These are phyloP conservation scores for Acanthurus leucopareius DNA, from an alignment of 2,797 vertebrate genomes.

Conservation along the genomic window DNA sequence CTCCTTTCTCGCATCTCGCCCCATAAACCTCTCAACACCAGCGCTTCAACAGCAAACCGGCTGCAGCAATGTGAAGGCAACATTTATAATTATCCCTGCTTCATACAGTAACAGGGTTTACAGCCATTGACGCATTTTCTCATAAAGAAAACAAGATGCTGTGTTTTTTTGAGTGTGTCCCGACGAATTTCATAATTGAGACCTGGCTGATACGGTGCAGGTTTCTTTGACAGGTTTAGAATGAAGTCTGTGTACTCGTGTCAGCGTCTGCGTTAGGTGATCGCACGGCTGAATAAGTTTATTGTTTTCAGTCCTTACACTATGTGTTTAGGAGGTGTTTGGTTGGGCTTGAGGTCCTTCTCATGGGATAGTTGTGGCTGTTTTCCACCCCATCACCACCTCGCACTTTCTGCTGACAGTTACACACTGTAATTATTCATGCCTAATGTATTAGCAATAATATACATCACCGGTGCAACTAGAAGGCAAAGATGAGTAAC, in stretches of 20 bases:
- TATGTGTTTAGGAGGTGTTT: slow-evolving; percentile 44
- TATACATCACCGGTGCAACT: slow-evolving; percentile 22
- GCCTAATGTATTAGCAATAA: slow-evolving; percentile 37
- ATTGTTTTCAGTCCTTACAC: slow-evolving; percentile 38
- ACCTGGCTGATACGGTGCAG: slow-evolving; percentile 48
- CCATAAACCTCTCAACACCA: slow-evolving; percentile 85
- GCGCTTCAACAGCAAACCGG: slow-evolving; percentile 73
- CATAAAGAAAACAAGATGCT: slow-evolving; percentile 74
- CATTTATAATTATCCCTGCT: slow-evolving; percentile 77
- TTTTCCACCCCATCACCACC: slow-evolving; percentile 32
- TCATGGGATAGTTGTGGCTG: slow-evolving; percentile 29
- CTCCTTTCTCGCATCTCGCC: slow-evolving; percentile 77
- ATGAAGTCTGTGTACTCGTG: slow-evolving; percentile 25
- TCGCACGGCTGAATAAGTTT: slow-evolving; percentile 31
- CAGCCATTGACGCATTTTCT: slow-evolving; percentile 69
- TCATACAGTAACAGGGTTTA: slow-evolving; percentile 72
- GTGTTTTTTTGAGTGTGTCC: slow-evolving; percentile 43
- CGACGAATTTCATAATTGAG: slow-evolving; percentile 48
- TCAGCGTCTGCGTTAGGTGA: slow-evolving; percentile 16
- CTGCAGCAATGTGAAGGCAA: slow-evolving; percentile 73
- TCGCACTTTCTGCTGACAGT: slow-evolving; percentile 33
- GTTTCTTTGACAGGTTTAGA: slow-evolving; percentile 42
- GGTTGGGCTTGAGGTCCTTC: slow-evolving; percentile 38
- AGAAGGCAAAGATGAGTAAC: slow-evolving; percentile 55
- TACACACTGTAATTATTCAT: slow-evolving; percentile 32